These are phyloP conservation scores for Ypsolopha scabrella DNA, from an alignment of 2,888 invertebrate species.

Conservation along the genomic window DNA sequence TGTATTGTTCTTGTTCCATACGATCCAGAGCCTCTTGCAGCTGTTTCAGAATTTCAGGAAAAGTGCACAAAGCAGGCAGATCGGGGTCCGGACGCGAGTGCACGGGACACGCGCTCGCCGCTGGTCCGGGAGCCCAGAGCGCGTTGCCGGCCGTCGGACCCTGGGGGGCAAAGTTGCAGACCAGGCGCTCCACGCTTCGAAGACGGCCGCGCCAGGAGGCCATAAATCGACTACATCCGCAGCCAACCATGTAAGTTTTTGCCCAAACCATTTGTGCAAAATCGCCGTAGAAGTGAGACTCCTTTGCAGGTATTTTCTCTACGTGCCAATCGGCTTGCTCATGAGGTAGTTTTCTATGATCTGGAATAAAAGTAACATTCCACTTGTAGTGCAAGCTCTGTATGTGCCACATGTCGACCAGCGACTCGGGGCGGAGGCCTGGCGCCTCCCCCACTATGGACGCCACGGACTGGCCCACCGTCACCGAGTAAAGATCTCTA, in stretches of 20 bases:
- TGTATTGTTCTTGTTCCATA: constrained; percentile 25
- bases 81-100: constrained; percentile 24
- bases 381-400: constrained; percentile 40
- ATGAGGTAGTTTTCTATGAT: background rate
- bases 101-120: constrained; percentile 34
- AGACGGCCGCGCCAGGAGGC: constrained; percentile 29
- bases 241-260: constrained; percentile 51
- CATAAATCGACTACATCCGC: constrained; percentile 53
- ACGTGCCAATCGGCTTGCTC: background rate
- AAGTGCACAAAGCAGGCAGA: constrained; percentile 31
- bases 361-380: constrained; percentile 31
- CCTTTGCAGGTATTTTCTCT: too few relatives aligned
- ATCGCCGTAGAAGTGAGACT: too few relatives aligned
- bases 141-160: constrained; percentile 29
- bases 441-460: constrained; percentile 59
- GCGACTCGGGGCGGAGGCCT: constrained; percentile 47
- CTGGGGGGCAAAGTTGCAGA: constrained; percentile 51
- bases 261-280: constrained; percentile 12
- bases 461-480: constrained; percentile 55
- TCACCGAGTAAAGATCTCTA: constrained; percentile 45
- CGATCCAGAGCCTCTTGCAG: constrained; percentile 41
- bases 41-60: constrained; percentile 40
- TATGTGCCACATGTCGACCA: constrained; percentile 58
- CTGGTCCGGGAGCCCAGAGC: constrained; percentile 34
- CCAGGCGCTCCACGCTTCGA: constrained; percentile 47